Conservation (phyloP, 2,888 invertebrate species). For the Callimorpha dominula region DNA sequence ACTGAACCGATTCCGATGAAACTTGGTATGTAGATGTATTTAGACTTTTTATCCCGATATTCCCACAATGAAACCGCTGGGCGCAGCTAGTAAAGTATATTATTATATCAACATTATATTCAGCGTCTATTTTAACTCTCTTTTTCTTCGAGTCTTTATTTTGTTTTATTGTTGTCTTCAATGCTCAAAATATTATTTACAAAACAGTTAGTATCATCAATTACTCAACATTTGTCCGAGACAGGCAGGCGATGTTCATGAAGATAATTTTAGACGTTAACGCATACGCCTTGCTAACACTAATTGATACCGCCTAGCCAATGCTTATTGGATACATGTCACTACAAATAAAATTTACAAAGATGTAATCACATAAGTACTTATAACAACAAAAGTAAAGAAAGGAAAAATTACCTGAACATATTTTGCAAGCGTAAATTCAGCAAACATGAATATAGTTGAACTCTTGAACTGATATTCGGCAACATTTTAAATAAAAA, state of each 20-base stretch:
- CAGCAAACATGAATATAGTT: not conserved
- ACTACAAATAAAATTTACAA: not conserved
- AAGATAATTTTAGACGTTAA: conserved; percentile 52
- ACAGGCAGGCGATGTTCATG: conserved; percentile 41
- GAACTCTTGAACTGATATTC: not conserved
- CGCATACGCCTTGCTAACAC: conserved; percentile 42
- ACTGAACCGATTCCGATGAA: too few relatives aligned
- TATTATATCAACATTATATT: conserved; percentile 12
- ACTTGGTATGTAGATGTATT: too few relatives aligned
- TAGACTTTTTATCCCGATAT: too few relatives aligned
- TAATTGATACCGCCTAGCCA: conserved; percentile 49
- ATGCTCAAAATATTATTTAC: conserved; percentile 23
- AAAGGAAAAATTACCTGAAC: not conserved
- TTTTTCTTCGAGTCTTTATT: not conserved
- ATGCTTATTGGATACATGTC: conserved; percentile 29
- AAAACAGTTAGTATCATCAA: conserved; percentile 37
- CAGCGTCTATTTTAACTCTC: conserved; percentile 4
- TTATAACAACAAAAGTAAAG: not conserved
- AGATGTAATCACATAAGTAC: not conserved
- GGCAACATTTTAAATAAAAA: not conserved
- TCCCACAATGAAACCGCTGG: too few relatives aligned
- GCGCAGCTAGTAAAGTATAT: not conserved
- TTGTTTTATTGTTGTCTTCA: not conserved
- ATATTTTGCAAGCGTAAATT: not conserved
- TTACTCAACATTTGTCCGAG: conserved; percentile 43